These are phyloP conservation scores for Zaprionus nigranus DNA, from an alignment of 1,140 invertebrate genomes.

Conservation along the genomic window DNA sequence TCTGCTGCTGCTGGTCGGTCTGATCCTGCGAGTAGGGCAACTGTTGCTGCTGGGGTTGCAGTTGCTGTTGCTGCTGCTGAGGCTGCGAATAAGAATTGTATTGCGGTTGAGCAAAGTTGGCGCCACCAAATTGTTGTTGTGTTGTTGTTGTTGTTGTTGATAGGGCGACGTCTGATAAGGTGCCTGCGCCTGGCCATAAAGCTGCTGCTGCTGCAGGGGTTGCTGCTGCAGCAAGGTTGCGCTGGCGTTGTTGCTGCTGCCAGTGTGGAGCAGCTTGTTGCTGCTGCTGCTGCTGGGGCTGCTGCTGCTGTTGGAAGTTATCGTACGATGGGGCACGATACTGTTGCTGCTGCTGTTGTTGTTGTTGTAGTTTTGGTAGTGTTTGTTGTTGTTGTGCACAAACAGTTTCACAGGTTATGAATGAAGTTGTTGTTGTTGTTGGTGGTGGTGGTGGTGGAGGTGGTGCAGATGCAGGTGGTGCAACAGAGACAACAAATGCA, in stretches of 20 bases:
- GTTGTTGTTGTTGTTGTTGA: slow-evolving; percentile 59
- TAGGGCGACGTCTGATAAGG: slow-evolving; percentile 61
- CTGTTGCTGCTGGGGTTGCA: slow-evolving; percentile 35
- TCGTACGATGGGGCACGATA: slow-evolving; percentile 54
- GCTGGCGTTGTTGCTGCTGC: slow-evolving; percentile 68
- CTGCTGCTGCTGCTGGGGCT: slow-evolving; percentile 75
- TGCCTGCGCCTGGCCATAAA: slow-evolving; percentile 53
- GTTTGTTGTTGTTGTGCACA: slow-evolving; percentile 52
- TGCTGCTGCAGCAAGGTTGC: slow-evolving; percentile 49
- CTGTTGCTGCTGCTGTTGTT: slow-evolving; percentile 77
- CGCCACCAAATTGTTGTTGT: slow-evolving; percentile 71
- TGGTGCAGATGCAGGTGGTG: slow-evolving; percentile 47
- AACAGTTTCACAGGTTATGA: slow-evolving; percentile 74
- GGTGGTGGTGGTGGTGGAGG: slow-evolving; percentile 42
- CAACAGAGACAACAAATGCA: slow-evolving; percentile 23
- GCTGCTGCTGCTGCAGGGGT: slow-evolving; percentile 50
- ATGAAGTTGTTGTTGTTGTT: slow-evolving; percentile 48
- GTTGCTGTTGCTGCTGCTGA: slow-evolving; percentile 47
- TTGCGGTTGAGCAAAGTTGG: slow-evolving; percentile 75
- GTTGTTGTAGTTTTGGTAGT: slow-evolving; percentile 36
- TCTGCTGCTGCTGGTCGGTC: slow-evolving; percentile 72
- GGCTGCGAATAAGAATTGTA: slow-evolving; percentile 84
- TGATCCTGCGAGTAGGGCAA: slow-evolving; percentile 73
- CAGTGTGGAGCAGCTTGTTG: slow-evolving; percentile 69
- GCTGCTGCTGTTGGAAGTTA: slow-evolving; percentile 56